A percentile compares a stretch with the other conserved stretches of the same genome.
phyloP scores from a whole-genome alignment of 2,113 vertebrate genomes.

The Notarius quadriscutis region DNA sequence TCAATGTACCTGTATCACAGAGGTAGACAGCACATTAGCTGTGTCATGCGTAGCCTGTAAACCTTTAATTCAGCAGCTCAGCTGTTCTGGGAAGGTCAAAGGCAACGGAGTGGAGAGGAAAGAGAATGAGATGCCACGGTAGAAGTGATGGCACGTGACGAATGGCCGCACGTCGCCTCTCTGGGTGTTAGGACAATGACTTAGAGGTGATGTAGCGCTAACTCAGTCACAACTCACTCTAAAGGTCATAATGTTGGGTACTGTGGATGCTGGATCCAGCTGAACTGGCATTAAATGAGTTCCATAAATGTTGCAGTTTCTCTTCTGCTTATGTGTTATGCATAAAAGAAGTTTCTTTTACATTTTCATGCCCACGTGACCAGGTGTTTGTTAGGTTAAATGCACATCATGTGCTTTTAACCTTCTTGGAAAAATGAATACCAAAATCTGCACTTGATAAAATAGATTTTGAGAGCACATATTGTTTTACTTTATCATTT shows the following conservation, averaged over 20 bases:
- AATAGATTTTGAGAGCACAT: neutral
- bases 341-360: neutral
- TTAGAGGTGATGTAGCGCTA: slow-evolving; percentile 45
- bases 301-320: slow-evolving; percentile 23
- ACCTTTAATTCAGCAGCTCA: slow-evolving; percentile 71
- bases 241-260: slow-evolving; percentile 33
- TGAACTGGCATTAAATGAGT: slow-evolving; percentile 1
- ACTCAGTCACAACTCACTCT: slow-evolving; percentile 27
- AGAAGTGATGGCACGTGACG: slow-evolving; percentile 66
- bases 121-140: slow-evolving; percentile 73
- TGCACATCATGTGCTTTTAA: neutral
- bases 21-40: slow-evolving; percentile 58
- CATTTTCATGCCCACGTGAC: neutral
- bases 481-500: neutral
- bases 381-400: neutral
- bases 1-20: neutral
- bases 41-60: slow-evolving; percentile 67
- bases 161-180: slow-evolving; percentile 60
- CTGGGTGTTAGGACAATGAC: slow-evolving; percentile 46
- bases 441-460: neutral
- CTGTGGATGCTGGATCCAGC: neutral
- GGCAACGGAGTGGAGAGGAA: slow-evolving; percentile 63
- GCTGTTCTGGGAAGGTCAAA: slow-evolving; percentile 77
- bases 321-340: neutral
- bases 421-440: neutral